Evolutionary conservation across 2,888 invertebrate genomes (phyloP).

Genomic region (Sesamia inferens): DNA sequence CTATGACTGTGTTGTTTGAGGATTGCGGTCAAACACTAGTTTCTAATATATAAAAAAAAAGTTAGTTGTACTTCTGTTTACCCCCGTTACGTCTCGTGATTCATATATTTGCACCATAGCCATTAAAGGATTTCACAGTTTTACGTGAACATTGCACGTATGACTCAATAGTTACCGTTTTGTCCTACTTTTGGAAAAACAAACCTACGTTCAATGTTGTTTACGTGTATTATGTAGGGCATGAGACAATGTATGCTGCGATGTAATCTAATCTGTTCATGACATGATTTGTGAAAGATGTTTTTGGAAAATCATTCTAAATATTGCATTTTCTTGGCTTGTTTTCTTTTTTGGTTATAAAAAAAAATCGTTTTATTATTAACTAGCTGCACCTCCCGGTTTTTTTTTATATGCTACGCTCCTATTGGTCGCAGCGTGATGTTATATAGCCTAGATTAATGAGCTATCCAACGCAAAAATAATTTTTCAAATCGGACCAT

Average conservation of each 20-base stretch:
- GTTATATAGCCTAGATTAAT: no score
- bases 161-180: slow-evolving; percentile 41
- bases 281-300: not conserved
- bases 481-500: no score
- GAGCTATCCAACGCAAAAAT: no score
- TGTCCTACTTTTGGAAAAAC: slow-evolving; percentile 46
- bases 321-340: not conserved
- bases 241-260: slow-evolving; percentile 29
- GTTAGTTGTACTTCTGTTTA: slow-evolving; percentile 2
- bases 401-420: no score
- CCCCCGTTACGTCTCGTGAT: slow-evolving; percentile 32
- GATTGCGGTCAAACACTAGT: no score
- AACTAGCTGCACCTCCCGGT: not conserved
- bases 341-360: no score
- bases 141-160: not conserved
- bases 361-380: no score
- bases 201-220: slow-evolving; percentile 24
- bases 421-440: no score
- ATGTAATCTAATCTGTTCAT: slow-evolving; percentile 46
- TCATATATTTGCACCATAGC: slow-evolving; percentile 44
- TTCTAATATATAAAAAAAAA: no score
- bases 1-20: no score
- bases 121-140: slow-evolving; percentile 46
- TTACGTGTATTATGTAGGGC: slow-evolving; percentile 27
- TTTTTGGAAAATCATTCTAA: not conserved